Base-by-base conservation (phyloP, 2,113 vertebrate genomes). In the Cyanoliseus patagonus region DNA sequence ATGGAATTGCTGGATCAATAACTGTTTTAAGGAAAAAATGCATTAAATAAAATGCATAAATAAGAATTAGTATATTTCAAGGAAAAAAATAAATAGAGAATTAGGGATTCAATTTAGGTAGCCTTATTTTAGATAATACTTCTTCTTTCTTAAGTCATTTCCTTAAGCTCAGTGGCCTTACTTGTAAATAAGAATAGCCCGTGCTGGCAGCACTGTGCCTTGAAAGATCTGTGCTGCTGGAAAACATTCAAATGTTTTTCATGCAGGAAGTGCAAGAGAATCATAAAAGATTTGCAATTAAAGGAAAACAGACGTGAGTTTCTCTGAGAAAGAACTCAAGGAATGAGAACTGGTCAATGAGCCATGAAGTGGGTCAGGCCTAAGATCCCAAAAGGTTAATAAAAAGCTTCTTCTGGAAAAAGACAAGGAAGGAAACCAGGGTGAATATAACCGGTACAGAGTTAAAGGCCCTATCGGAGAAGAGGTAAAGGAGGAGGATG, bases 291-390 rank as follows among this genome's bases (percentile, higher is more conserved):
- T 92, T 77, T 73, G 52, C 74, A 92, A 66, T 84, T 92, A 96
- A 94, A 92, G 62, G 53, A 82, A 94, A 96, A 87, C 62, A 94
- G 95, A n/a, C 37, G 0, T 69, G 73, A 90, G 13, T 91, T 96
- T 84, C 57, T 92, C 86, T 94, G 92, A 79, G 94, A 95, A 97
- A 94, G 88, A 95, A 89, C 91, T 96, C 77, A 9, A 89, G 73
- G 94, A 96, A 96, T 96, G 96, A 93, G 90, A 93, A 91, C 62
- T 66, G 74, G 80, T 93, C 81, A 92, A 67, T 96, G 86, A 92
- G 66, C 92, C 88, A 62, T 96, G 49, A 94, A 94, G 53, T 24
- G 37, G 88, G 92, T 87, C 90, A 91, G 44, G 47, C 44, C 41
- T 84, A 81, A 57, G 88, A 82, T 89, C 74, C 42, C 83, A 37